A percentile compares a stretch with the other conserved stretches of the same genome.
phyloP scores from a whole-genome alignment of 2,888 invertebrate genomes.

The Drosophila nr. medialis region DNA sequence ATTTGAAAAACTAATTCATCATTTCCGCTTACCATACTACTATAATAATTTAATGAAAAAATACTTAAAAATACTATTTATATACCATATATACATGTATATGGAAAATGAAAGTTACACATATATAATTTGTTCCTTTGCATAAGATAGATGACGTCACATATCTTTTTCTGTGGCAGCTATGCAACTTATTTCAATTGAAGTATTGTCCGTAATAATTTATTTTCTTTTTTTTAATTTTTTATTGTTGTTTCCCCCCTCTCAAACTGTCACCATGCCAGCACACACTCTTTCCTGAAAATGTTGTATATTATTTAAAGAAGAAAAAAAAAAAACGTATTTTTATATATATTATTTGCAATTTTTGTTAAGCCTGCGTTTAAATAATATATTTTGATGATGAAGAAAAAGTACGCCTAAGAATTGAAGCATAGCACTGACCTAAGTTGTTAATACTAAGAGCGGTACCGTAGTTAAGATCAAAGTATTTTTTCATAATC shows the following conservation, averaged over 20 bases:
- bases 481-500: slow-evolving; percentile 68
- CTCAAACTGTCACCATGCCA: slow-evolving; percentile 3
- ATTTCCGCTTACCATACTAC: slow-evolving; percentile 43
- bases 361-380: slow-evolving; percentile 67
- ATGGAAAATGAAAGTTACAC: slow-evolving; percentile 23
- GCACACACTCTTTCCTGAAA: slow-evolving; percentile 6
- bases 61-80: slow-evolving; percentile 29
- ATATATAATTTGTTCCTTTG: slow-evolving; percentile 68
- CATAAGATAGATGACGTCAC: slow-evolving; percentile 15
- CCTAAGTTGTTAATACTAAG: slow-evolving; percentile 61
- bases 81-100: slow-evolving; percentile 18
- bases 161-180: slow-evolving; percentile 35
- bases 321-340: slow-evolving; percentile 1
- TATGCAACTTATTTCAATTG: slow-evolving; percentile 59
- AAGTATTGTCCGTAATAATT: slow-evolving; percentile 45
- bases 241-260: slow-evolving; percentile 27
- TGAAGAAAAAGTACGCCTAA: slow-evolving; percentile 36
- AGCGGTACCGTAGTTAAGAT: slow-evolving; percentile 45
- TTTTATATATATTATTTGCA: slow-evolving; percentile 54
- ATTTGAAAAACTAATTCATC: slow-evolving; percentile 24
- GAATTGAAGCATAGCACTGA: slow-evolving; percentile 71
- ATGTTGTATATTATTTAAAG: slow-evolving; percentile 58
- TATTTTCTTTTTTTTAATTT: slow-evolving; percentile 45
- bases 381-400: slow-evolving; percentile 29
- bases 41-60: slow-evolving; percentile 27